Percentiles rank a stretch among this genome's conserved stretches.
phyloP scores from a whole-genome alignment of 2,113 vertebrate species.

The Engraulis encrasicolus region DNA sequence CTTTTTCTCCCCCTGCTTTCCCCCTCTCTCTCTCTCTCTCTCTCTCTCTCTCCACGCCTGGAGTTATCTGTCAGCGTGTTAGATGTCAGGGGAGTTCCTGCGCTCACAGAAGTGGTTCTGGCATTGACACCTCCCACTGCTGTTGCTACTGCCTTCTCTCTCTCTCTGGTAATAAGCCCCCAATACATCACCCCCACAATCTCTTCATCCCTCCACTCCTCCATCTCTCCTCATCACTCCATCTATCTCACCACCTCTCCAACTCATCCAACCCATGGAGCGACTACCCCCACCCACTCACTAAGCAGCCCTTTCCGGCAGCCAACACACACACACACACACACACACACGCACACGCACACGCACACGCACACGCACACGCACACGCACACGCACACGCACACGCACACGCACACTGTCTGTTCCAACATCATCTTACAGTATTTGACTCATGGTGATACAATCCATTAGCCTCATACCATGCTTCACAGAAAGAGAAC shows the following conservation, averaged over 20 bases:
- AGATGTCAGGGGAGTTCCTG: constrained; percentile 61
- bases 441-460: not conserved
- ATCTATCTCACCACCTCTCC: no score
- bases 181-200: no score
- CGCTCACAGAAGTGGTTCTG: constrained; percentile 51
- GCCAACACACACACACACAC: not conserved
- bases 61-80: constrained; percentile 56
- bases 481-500: not conserved
- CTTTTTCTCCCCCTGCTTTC: not conserved
- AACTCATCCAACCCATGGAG: not conserved
- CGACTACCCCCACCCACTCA: not conserved
- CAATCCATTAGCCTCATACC: not conserved
- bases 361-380: not conserved
- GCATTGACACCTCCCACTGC: constrained; percentile 59
- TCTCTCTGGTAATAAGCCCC: not conserved
- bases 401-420: not conserved
- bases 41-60: not conserved
- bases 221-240: no score
- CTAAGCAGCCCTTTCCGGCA: not conserved
- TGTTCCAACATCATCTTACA: not conserved
- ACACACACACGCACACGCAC: not conserved
- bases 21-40: not conserved
- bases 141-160: constrained; percentile 20
- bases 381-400: not conserved
- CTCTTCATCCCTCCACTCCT: no score